Base-by-base conservation (phyloP, 2,888 invertebrate genomes). In the Netelia inedita region DNA sequence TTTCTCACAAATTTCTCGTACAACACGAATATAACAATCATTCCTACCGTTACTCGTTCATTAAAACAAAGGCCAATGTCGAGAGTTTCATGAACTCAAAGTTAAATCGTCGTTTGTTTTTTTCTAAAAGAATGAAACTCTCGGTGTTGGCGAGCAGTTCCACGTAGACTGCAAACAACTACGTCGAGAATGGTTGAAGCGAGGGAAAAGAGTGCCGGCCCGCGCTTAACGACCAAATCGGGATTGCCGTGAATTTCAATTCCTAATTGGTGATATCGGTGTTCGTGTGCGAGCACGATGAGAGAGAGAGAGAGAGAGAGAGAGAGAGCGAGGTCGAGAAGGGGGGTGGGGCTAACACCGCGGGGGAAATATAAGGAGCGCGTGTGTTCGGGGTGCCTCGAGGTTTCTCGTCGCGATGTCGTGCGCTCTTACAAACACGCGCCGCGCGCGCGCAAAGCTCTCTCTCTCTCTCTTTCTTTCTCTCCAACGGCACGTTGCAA, bases 231-330 rank as follows among this genome's bases (percentile, higher is more conserved):
- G 88, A 88, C 89, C 90, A 91, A 90, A 91, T 90, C 88, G 87
- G 90, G 90, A 88, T 83, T 88, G 86, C 85, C 86, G 85, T 86
- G 89, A 89, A 90, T 89, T 88, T 89, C 90, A 90, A 91, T 91
- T 92, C 90, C 89, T 90, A 92, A 92, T 92, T 90, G 90, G 88
- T 88, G 81, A 69, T 79, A 85, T 79, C 43, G 79, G 71, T 35
- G 61, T 65, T 79, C 65, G 79, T 79, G 68, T 35, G 81, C 55
- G 76, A 78, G 73, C 83, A 83, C 72, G 35, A 46, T 35, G 16
- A 53, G 65, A 68, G 46, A 16, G 69, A 53, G 63, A 43, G 61
- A n/a, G 46, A 41, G 41, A 63, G 63, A 19, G 59, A 35, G 46
- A 11, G 46, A 46, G 41, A 41, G 41, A 41, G 41, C 3, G 41